Base-by-base conservation (phyloP, 1,140 invertebrate species). In the Bombus picipes region DNA sequence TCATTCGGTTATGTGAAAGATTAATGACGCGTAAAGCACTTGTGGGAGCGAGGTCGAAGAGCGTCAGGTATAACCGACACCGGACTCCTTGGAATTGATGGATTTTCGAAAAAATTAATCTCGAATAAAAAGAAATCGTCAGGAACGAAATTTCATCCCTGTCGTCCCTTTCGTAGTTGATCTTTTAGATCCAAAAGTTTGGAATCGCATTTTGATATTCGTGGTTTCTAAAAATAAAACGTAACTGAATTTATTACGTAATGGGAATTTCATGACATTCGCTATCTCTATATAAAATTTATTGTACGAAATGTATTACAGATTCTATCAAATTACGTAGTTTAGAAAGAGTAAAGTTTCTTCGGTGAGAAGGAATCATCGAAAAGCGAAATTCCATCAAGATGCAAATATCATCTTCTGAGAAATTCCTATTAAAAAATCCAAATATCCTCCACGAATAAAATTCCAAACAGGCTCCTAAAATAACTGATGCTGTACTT, bases 1-100 rank as follows among this genome's bases (percentile, higher is more conserved):
- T 85, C 79, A 59, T 74, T 74, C 59, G 78, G 53, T 37, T 66
- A 37, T 28, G 10, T 15, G 78, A 74, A 68, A 81, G 78, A 81
- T 81, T 85, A 81, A 81, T 81, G 57, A 75, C 70, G 37, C n/a
- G 57, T 34, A 22, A 37, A 74, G 22, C n/a, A 22, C 28, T 57
- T 39, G 66, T 34, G n/a, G 6, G 28, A 57, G 15, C 28, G 65
- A 13, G 32, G 9, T 66, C 25, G 25, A 22, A 28, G 39, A 32
- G 70, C 32, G 39, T 12, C n/a, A 47, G 25, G 10, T 25, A 32
- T 32, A 74, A 71, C 28, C 43, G 28, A 28, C 6, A 3, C 6
- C 47, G 3, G 0, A 13, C 9, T 65, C 3, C 34, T 59, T 59
- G 15, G 34, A 39, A 57, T 28, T 18, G 28, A 76, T 9, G 10